Base-by-base conservation (phyloP, 2,888 invertebrate species). In the Masnerella sp. region DNA sequence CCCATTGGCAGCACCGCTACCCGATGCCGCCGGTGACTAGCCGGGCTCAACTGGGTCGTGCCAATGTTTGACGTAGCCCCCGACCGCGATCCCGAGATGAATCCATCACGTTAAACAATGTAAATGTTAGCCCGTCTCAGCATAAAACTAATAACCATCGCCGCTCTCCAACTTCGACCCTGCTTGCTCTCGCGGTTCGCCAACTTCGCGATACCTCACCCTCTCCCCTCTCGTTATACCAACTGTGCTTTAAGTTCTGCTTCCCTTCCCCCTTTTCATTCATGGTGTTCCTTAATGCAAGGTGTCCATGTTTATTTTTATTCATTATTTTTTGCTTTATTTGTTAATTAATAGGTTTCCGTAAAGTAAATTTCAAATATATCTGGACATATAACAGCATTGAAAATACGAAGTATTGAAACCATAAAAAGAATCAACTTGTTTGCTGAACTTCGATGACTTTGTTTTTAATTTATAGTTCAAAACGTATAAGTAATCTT, bases 101-200 rank as follows among this genome's bases (percentile, higher is more conserved):
- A 86, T 84, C 84, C 84, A 85, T 86, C 84, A 80, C 80, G 84
- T 86, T 85, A 81, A 86, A 86, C 84, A 86, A 86, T 85, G 86
- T 83, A 85, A 87, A 87, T 85, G 86, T 86, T 86, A 81, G 83
- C 82, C 80, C 81, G 79, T 83, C 80, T 83, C 84, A 78, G 83
- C 83, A 83, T 81, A 83, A 85, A 85, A 85, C 84, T 86, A 83
- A 85, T 84, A 85, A 82, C 85, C 84, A 81, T 84, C 82, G 78
- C 84, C 82, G 78, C 84, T 84, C 76, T 81, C 73, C 49, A 77
- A 76, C 85, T 88, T 51, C 81, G 61, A 67, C 68, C 62, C 54
- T 49, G 47, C 56, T 45, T 49, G 61, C 25, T 47, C 59, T 51
- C 47, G 43, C 30, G 58, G 47, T 62, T 49, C 59, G 56, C 52